phyloP scores from a whole-genome alignment of 2,797 vertebrate species.

The Hoplostethus mediterraneus region DNA sequence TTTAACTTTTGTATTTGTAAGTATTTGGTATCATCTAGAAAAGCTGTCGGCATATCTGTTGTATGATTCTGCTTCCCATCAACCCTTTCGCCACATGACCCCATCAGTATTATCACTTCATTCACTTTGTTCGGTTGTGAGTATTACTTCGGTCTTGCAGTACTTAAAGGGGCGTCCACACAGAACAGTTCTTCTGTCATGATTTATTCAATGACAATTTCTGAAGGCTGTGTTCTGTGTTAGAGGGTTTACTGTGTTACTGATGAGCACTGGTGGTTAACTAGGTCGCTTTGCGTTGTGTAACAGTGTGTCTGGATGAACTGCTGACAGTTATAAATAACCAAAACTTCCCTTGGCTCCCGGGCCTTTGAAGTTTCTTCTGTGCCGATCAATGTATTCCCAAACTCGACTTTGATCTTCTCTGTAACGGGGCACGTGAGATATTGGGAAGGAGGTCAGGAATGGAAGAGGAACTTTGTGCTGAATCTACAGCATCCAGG shows the following conservation, averaged over 20 bases:
- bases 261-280: conserved; percentile 56
- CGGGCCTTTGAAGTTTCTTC: conserved; percentile 69
- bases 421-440: conserved; percentile 40
- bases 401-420: conserved; percentile 66
- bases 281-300: conserved; percentile 80
- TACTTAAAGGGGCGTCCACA: too few species aligned
- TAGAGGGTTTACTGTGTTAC: conserved; percentile 44
- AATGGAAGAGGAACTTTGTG: conserved; percentile 3
- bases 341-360: conserved; percentile 62
- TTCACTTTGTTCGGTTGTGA: conserved; percentile 8
- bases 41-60: background rate
- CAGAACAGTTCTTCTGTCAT: conserved; percentile 27
- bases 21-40: background rate
- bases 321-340: conserved; percentile 79
- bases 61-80: conserved; percentile 9
- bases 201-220: conserved; percentile 50
- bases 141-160: background rate
- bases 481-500: conserved; percentile 17
- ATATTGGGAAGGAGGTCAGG: conserved; percentile 25
- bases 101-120: background rate
- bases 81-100: conserved; percentile 23
- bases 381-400: conserved; percentile 57
- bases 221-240: conserved; percentile 28
- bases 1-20: background rate
- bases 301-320: conserved; percentile 73